Evolutionary conservation across 2,797 vertebrate species (phyloP).

Genomic region (Carduelis carduelis): DNA sequence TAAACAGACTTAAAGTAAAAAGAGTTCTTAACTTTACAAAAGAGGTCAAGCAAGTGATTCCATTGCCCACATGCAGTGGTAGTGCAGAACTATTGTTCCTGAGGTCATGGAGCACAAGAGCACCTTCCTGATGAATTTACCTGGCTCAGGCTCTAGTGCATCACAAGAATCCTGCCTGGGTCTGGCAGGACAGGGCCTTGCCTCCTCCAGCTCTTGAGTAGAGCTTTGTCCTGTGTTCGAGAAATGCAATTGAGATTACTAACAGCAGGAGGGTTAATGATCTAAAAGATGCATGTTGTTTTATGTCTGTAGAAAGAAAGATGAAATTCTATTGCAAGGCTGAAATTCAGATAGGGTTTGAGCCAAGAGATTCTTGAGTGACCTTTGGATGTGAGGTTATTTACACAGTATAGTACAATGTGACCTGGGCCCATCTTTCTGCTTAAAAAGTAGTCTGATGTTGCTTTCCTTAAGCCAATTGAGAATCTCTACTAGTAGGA

Average conservation of each 20-base stretch:
- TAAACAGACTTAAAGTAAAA: not conserved
- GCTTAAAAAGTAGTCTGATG: not conserved
- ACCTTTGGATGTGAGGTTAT: not conserved
- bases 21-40: not conserved
- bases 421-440: not conserved
- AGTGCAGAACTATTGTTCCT: not conserved
- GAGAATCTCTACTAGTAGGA: not conserved
- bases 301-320: not conserved
- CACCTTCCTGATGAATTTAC: not conserved
- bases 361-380: not conserved
- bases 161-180: not conserved
- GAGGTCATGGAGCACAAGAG: not conserved
- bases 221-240: not conserved
- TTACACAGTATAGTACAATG: not conserved
- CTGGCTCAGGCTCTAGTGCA: not conserved
- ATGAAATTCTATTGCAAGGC: not conserved
- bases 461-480: not conserved
- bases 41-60: not conserved
- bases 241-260: not conserved
- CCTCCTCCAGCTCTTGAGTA: not conserved
- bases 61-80: accelerated
- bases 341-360: not conserved
- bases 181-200: not conserved
- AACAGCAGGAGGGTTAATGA: not conserved
- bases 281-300: not conserved